Conservation (phyloP, 2,888 invertebrate genomes). For the Eretmocerus hayati region DNA sequence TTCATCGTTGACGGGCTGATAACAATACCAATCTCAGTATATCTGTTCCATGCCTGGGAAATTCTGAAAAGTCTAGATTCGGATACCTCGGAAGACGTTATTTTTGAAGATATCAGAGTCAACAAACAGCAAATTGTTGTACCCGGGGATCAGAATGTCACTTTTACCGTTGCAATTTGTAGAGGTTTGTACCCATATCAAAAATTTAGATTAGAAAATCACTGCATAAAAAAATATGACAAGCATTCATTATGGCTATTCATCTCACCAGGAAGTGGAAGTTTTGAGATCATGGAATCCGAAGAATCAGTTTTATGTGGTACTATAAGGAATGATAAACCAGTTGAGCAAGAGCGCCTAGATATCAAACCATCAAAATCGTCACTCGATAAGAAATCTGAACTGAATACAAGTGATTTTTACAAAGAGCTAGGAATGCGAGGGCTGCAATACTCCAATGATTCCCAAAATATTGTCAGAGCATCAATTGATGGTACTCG, state of each 20-base stretch:
- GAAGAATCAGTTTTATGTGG: slow-evolving; percentile 65
- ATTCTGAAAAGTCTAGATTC: slow-evolving; percentile 48
- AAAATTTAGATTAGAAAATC: background rate
- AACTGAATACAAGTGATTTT: slow-evolving; percentile 32
- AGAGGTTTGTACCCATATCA: slow-evolving; percentile 29
- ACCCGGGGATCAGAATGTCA: slow-evolving; percentile 44
- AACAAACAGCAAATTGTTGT: slow-evolving; percentile 43
- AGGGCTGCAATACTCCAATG: slow-evolving; percentile 50
- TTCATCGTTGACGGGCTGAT: slow-evolving; percentile 54
- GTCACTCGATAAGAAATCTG: slow-evolving; percentile 6
- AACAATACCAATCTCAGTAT: slow-evolving; percentile 57
- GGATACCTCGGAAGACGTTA: slow-evolving; percentile 40
- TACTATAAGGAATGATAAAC: slow-evolving; percentile 54
- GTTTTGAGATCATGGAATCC: slow-evolving; percentile 57
- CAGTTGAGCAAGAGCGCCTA: slow-evolving; percentile 31
- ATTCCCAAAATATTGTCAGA: slow-evolving; percentile 49
- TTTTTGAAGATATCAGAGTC: slow-evolving; percentile 47
- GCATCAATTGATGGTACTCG: slow-evolving; percentile 44
- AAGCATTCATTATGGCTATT: background rate
- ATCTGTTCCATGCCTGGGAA: slow-evolving; percentile 49
- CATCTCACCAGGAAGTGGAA: slow-evolving; percentile 44
- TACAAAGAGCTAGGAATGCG: slow-evolving; percentile 48
- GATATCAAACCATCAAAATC: background rate
- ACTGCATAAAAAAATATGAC: background rate
- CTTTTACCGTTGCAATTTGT: slow-evolving; percentile 38